Evolutionary conservation across 64 coral and sea anemone species (phyloP).

Genomic region (Porites lutea): DNA sequence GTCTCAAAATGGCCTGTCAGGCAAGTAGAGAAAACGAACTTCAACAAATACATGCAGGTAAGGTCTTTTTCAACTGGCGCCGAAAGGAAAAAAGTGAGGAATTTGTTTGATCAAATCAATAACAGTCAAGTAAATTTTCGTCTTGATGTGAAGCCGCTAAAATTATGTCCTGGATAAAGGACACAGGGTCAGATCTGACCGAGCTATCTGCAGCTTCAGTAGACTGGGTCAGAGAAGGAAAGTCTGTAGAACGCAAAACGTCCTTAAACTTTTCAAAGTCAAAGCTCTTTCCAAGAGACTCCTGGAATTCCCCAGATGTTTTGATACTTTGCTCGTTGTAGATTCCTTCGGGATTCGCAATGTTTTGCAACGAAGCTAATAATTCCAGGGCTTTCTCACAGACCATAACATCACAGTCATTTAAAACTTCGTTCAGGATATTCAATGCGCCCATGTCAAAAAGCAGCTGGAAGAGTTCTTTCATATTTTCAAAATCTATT

Average conservation of each 20-base stretch:
- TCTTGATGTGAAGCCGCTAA: constrained; percentile 48
- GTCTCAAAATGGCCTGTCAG: too few relatives aligned
- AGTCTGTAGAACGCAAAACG: constrained; percentile 47
- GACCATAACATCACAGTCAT: constrained; percentile 83
- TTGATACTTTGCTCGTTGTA: neutral
- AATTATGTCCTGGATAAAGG: constrained; percentile 81
- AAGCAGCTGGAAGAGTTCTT: neutral
- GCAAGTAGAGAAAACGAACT: too few relatives aligned
- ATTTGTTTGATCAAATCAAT: constrained; percentile 32
- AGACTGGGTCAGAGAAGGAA: constrained; percentile 27
- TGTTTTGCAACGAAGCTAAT: constrained; percentile 40
- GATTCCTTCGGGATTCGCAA: neutral
- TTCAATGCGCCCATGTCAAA: constrained; percentile 49
- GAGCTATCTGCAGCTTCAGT: constrained; percentile 54
- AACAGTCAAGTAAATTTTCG: constrained; percentile 90
- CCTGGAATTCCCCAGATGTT: neutral
- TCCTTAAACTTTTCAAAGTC: constrained; percentile 20
- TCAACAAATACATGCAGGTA: too few relatives aligned
- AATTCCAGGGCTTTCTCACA: constrained; percentile 75
- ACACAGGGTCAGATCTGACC: constrained; percentile 70
- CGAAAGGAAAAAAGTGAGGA: too few relatives aligned
- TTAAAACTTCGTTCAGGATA: constrained; percentile 52
- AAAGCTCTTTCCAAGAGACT: constrained; percentile 1
- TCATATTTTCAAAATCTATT: neutral
- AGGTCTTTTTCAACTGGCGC: too few relatives aligned